phyloP scores from a whole-genome alignment of 2,888 invertebrate species.

The Melangyna quadrimaculata region DNA sequence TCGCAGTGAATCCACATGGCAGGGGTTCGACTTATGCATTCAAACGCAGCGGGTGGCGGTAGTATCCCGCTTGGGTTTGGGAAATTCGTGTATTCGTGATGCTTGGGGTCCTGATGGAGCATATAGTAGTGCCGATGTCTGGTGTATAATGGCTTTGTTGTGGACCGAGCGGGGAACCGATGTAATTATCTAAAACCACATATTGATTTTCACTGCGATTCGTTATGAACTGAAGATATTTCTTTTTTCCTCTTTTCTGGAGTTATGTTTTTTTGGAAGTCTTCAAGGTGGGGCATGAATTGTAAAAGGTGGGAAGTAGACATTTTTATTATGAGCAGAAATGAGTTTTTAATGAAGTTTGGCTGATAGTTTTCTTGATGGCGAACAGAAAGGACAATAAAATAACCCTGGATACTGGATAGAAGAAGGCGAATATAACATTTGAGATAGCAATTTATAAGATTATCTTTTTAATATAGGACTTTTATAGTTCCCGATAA shows the following conservation, averaged over 20 bases:
- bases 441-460: neutral
- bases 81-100: constrained; percentile 62
- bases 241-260: neutral
- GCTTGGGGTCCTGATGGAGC: constrained; percentile 49
- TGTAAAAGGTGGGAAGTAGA: constrained; percentile 68
- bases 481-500: neutral
- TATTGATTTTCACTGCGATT: constrained; percentile 65
- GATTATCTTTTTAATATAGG: neutral
- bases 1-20: constrained; percentile 65
- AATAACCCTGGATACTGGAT: neutral
- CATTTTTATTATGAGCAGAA: constrained; percentile 56
- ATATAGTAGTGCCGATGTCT: constrained; percentile 43
- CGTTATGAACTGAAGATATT: constrained; percentile 32
- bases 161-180: constrained; percentile 66
- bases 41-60: constrained; percentile 67
- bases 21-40: constrained; percentile 70
- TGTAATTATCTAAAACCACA: constrained; percentile 70
- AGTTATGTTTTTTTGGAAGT: neutral
- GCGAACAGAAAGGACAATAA: neutral
- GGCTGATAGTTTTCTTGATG: neutral
- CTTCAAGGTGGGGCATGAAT: constrained; percentile 61
- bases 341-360: constrained; percentile 25
- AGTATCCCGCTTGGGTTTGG: constrained; percentile 62
- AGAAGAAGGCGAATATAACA: neutral
- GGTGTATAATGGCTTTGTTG: constrained; percentile 47